These are phyloP conservation scores for Pampusana beccarii DNA, from an alignment of 2,113 vertebrate species.

Conservation along the genomic window DNA sequence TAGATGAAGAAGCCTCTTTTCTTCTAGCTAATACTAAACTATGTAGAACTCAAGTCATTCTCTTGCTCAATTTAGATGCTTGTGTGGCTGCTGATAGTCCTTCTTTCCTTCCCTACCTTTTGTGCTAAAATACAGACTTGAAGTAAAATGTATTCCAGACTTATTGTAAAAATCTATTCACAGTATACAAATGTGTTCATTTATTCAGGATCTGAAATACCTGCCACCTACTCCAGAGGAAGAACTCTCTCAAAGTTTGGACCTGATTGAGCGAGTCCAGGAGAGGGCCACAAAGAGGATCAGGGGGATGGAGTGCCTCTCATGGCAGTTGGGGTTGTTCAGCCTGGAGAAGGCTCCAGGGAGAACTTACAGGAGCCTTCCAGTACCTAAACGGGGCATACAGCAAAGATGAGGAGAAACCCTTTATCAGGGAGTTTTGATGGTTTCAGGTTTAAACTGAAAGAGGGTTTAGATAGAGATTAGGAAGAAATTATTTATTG, in stretches of 20 bases:
- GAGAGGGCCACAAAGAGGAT: neutral
- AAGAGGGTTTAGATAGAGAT: neutral
- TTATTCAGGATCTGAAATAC: neutral
- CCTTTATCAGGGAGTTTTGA: too few species aligned
- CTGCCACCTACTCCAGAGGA: neutral
- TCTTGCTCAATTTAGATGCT: neutral
- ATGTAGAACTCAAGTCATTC: neutral
- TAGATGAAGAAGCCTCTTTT: neutral
- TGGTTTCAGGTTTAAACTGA: neutral
- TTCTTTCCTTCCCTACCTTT: neutral
- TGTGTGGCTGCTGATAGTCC: neutral
- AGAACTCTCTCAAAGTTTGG: neutral
- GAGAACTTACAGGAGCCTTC: neutral
- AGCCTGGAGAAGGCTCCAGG: neutral
- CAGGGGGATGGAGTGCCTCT: too few species aligned
- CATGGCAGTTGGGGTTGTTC: neutral
- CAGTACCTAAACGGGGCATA: neutral
- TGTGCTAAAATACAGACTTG: neutral
- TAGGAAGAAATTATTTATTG: neutral
- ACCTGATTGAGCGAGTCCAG: neutral
- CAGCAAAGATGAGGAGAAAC: neutral
- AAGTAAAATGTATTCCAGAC: neutral
- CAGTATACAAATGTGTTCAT: neutral
- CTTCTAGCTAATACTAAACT: neutral
- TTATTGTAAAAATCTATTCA: neutral